Percentiles rank a stretch among this genome's conserved stretches.
phyloP scores from a whole-genome alignment of 2,113 vertebrate genomes.

The Peromyscus californicus region DNA sequence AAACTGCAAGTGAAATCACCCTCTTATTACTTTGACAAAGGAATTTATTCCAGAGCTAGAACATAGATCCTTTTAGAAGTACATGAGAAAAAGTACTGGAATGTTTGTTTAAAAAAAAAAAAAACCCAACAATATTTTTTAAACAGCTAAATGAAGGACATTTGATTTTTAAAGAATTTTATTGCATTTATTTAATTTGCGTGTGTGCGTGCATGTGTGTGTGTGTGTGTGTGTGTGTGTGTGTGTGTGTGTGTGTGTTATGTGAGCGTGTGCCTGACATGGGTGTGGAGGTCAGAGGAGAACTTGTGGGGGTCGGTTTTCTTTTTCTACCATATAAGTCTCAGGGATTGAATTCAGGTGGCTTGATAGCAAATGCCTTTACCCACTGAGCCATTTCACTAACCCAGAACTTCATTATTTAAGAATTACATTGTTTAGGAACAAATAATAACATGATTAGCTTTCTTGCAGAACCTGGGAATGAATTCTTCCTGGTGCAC shows the following conservation, averaged over 20 bases:
- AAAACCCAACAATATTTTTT: neutral
- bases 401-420: slow-evolving; percentile 45
- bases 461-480: neutral
- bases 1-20: slow-evolving; percentile 68
- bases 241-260: neutral
- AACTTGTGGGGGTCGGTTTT: neutral
- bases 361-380: neutral
- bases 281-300: neutral
- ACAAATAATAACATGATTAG: slow-evolving; percentile 26
- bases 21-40: slow-evolving; percentile 67
- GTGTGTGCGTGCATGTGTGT: too few relatives aligned
- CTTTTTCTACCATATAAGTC: neutral
- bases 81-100: slow-evolving; percentile 59
- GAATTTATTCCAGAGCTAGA: slow-evolving; percentile 60
- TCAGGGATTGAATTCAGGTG: neutral
- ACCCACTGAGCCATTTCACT: neutral
- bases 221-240: neutral
- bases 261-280: neutral
- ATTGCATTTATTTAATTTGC: neutral
- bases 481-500: neutral
- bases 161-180: neutral
- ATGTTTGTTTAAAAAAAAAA: neutral
- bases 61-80: slow-evolving; percentile 16
- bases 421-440: slow-evolving; percentile 44
- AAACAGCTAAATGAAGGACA: slow-evolving; percentile 43